Evolutionary conservation across 92 coral and sea anemone genomes (phyloP).

Genomic region (Epizoanthus stellaris): DNA sequence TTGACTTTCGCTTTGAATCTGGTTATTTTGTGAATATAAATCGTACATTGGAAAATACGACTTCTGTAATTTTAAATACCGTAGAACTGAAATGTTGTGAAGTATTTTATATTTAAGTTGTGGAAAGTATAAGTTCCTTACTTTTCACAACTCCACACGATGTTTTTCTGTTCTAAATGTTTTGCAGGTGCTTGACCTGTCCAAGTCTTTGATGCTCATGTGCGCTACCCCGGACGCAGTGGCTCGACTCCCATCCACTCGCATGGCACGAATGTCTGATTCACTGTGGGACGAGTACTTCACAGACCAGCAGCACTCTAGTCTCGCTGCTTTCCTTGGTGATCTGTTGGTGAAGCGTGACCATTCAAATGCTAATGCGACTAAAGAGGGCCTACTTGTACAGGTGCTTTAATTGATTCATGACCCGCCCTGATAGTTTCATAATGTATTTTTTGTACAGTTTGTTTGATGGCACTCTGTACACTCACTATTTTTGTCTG

Average conservation of each 20-base stretch:
- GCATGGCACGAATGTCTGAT: constrained; percentile 61
- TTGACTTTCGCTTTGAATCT: too few relatives aligned
- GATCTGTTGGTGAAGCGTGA: constrained; percentile 14
- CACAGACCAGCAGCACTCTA: constrained; percentile 75
- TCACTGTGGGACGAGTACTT: constrained; percentile 71
- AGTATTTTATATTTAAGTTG: background rate
- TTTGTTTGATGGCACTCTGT: too few relatives aligned
- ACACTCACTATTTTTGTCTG: too few relatives aligned
- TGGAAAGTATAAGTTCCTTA: background rate
- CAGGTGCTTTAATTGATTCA: background rate
- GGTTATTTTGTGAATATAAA: too few relatives aligned
- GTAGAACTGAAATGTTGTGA: too few relatives aligned
- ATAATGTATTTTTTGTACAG: background rate
- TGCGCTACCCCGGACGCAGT: constrained; percentile 92
- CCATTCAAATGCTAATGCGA: background rate
- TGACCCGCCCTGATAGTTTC: too few relatives aligned
- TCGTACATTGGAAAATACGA: too few relatives aligned
- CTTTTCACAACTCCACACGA: background rate
- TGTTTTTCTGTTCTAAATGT: background rate
- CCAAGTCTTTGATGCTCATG: constrained; percentile 63
- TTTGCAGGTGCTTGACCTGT: constrained; percentile 61
- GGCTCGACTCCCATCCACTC: constrained; percentile 72
- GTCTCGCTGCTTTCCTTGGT: constrained; percentile 72
- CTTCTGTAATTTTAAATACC: too few relatives aligned
- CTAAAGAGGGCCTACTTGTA: constrained; percentile 1